A percentile compares a stretch with the other conserved stretches of the same genome.
Evolutionary conservation across 2,888 invertebrate species (phyloP).

Genomic region (Brenthis daphne): DNA sequence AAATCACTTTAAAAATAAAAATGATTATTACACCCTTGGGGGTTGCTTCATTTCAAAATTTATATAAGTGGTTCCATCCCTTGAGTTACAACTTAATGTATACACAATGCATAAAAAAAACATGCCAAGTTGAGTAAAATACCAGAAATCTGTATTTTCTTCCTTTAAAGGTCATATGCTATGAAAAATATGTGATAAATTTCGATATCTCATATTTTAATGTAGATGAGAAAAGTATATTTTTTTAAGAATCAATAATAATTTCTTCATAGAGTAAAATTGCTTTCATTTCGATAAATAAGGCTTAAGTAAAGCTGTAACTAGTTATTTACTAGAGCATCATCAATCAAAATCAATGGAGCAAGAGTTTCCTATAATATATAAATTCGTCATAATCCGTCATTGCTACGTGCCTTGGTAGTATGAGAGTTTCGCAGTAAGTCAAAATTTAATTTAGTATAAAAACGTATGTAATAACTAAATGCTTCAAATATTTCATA

Average conservation of each 20-base stretch:
- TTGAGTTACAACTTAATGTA: too few species aligned
- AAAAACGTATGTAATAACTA: background rate
- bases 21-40: too few species aligned
- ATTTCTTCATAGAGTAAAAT: background rate
- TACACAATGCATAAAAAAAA: too few species aligned
- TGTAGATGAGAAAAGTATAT: too few species aligned
- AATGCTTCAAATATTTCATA: background rate
- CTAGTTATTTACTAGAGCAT: constrained; percentile 41
- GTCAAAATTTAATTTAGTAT: constrained; percentile 18
- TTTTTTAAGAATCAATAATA: background rate
- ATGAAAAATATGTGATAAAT: too few species aligned
- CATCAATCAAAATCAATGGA: constrained; percentile 61
- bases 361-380: constrained; percentile 40
- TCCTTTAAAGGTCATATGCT: too few species aligned
- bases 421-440: constrained; percentile 28
- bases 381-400: constrained; percentile 66
- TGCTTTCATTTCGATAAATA: constrained; percentile 27
- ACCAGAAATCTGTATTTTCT: too few species aligned
- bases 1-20: too few species aligned
- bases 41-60: too few species aligned
- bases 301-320: constrained; percentile 28
- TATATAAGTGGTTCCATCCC: too few species aligned
- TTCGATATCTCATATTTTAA: too few species aligned
- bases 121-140: too few species aligned
- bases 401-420: constrained; percentile 50